A percentile compares a stretch with the other conserved stretches of the same genome.
Evolutionary conservation across 2,888 invertebrate genomes (phyloP).

Genomic region (Cosmia trapezina): DNA sequence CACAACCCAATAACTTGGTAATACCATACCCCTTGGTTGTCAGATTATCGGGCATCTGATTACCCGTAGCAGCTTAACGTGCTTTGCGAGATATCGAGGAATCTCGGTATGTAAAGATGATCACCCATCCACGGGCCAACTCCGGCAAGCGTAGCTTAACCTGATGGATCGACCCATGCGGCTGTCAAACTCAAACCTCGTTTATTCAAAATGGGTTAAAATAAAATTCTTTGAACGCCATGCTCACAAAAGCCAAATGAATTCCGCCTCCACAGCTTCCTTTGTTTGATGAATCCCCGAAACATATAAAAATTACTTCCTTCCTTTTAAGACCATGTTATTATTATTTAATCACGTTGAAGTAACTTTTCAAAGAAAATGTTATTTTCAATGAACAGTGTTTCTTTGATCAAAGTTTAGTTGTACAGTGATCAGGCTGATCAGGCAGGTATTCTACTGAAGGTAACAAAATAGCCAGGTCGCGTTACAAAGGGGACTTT

Average conservation of each 20-base stretch:
- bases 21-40: no score
- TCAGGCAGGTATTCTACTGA: conserved; percentile 32
- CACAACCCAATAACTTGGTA: no score
- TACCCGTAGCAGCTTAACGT: no score
- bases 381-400: conserved; percentile 45
- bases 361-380: conserved; percentile 47
- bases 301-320: conserved; percentile 39
- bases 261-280: not conserved
- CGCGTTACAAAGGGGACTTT: conserved; percentile 57
- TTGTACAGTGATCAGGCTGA: conserved; percentile 47
- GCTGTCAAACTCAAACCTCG: not conserved
- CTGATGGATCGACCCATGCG: no score
- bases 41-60: no score
- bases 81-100: no score
- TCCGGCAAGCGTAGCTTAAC: no score
- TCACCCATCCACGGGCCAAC: no score
- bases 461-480: conserved; percentile 44
- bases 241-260: conserved; percentile 10
- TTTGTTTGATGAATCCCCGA: conserved; percentile 35
- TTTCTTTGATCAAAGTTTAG: conserved; percentile 55
- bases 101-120: no score
- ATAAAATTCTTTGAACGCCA: conserved; percentile 7
- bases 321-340: conserved; percentile 41
- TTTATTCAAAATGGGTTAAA: conserved; percentile 19
- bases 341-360: conserved; percentile 32